phyloP scores from a whole-genome alignment of 1,140 invertebrate species.

The Caenorhabditis inopinata region DNA sequence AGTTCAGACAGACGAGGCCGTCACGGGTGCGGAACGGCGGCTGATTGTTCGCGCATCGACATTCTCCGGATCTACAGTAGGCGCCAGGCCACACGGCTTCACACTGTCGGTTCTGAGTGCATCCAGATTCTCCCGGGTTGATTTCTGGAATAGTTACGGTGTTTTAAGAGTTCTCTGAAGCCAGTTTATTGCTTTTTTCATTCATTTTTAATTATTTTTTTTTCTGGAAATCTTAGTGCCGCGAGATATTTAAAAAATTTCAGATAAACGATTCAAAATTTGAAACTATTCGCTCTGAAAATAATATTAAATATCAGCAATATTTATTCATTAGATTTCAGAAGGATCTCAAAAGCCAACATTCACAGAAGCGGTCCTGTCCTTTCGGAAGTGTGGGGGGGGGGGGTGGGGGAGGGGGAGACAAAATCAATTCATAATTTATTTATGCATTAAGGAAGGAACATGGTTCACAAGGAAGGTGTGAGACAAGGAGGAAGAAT shows the following conservation, averaged over 20 bases:
- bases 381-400: not conserved
- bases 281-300: no score
- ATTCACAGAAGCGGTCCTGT: not conserved
- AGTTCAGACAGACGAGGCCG: slow-evolving; percentile 64
- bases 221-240: no score
- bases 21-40: slow-evolving; percentile 64
- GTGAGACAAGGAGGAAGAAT: not conserved
- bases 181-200: not conserved
- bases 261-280: no score
- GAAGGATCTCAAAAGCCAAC: not conserved
- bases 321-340: no score
- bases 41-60: slow-evolving; percentile 65
- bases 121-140: slow-evolving; percentile 65
- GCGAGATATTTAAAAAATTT: no score
- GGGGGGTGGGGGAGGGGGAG: not conserved
- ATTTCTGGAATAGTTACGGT: slow-evolving; percentile 54
- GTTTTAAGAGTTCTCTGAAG: no score
- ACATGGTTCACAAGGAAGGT: not conserved
- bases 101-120: slow-evolving; percentile 65
- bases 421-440: slow-evolving; percentile 29
- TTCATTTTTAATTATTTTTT: no score
- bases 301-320: no score
- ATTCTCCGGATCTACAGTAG: slow-evolving; percentile 62
- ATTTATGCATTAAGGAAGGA: not conserved
- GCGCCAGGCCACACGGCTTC: slow-evolving; percentile 65